These are phyloP conservation scores for Hedya salicella DNA, from an alignment of 2,888 invertebrate genomes.

Conservation along the genomic window DNA sequence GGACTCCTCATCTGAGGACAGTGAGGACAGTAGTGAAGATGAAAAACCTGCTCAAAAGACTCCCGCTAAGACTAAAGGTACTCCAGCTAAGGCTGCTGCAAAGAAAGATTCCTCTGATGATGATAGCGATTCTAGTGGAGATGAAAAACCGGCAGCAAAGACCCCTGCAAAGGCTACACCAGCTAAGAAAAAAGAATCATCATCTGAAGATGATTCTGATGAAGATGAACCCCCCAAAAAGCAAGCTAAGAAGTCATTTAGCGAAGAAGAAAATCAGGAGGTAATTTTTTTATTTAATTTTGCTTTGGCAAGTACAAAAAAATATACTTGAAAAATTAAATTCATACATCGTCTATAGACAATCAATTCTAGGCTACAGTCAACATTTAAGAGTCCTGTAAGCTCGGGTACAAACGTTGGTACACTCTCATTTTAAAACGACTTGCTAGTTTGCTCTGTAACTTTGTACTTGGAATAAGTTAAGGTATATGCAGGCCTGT, in stretches of 20 bases:
- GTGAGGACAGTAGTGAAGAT: conserved; percentile 59
- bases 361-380: too few species aligned
- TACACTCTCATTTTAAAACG: too few species aligned
- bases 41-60: conserved; percentile 52
- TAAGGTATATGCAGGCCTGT: too few species aligned
- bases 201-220: conserved; percentile 36
- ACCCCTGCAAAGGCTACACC: conserved; percentile 50
- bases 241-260: conserved; percentile 27
- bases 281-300: neutral
- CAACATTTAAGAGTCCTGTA: too few species aligned
- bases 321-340: too few species aligned
- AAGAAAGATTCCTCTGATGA: conserved; percentile 55
- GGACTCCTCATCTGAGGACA: conserved; percentile 63
- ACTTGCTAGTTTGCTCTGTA: too few species aligned
- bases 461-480: too few species aligned
- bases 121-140: conserved; percentile 54
- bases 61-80: conserved; percentile 50
- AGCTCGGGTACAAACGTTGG: too few species aligned
- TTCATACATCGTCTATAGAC: too few species aligned
- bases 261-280: conserved; percentile 18
- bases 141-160: conserved; percentile 56
- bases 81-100: conserved; percentile 44
- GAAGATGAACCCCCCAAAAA: conserved; percentile 39
- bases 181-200: conserved; percentile 47
- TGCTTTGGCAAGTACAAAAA: too few species aligned